Evolutionary conservation across 37 sponge, comb jelly and placozoan genomes (phyloP).

Genomic region (Eunapius fragilis): DNA sequence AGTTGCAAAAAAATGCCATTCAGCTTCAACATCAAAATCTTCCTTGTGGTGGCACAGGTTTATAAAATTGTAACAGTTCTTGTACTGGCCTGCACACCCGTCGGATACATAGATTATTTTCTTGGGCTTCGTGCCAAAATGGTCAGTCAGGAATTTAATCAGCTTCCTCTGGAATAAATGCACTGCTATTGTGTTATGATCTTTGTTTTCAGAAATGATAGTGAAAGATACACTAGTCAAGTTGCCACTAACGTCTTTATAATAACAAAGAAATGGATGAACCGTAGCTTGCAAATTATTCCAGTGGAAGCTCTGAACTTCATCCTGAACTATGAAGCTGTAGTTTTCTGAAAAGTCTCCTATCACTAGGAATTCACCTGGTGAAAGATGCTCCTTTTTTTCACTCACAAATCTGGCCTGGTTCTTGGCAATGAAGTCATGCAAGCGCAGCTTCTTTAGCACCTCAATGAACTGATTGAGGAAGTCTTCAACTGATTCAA

Average conservation of each 20-base stretch:
- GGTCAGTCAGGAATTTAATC: conserved; percentile 17
- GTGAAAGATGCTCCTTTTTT: not conserved
- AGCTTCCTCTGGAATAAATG: conserved; percentile 13
- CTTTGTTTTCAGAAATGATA: conserved; percentile 28
- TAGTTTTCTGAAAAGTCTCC: conserved; percentile 56
- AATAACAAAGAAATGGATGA: conserved; percentile 37
- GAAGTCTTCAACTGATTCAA: conserved; percentile 14
- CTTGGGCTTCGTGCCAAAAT: not conserved
- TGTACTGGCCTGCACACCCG: not conserved
- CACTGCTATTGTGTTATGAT: conserved; percentile 42
- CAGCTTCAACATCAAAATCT: too few relatives aligned
- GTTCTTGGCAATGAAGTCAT: conserved; percentile 21
- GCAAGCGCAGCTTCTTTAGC: conserved; percentile 1
- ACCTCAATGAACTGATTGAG: conserved; percentile 1
- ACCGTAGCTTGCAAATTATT: conserved; percentile 46
- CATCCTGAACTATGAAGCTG: conserved; percentile 36
- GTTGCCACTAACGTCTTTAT: not conserved
- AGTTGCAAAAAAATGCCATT: too few relatives aligned
- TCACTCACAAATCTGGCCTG: conserved; percentile 4
- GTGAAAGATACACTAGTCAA: conserved; percentile 7
- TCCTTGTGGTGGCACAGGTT: too few relatives aligned
- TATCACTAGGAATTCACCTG: conserved; percentile 10
- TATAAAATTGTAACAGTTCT: too few relatives aligned
- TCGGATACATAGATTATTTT: conserved; percentile 20
- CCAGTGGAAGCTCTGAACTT: conserved; percentile 51